Evolutionary conservation across 2,797 vertebrate species (phyloP).

Genomic region (Intellagama lesueurii): DNA sequence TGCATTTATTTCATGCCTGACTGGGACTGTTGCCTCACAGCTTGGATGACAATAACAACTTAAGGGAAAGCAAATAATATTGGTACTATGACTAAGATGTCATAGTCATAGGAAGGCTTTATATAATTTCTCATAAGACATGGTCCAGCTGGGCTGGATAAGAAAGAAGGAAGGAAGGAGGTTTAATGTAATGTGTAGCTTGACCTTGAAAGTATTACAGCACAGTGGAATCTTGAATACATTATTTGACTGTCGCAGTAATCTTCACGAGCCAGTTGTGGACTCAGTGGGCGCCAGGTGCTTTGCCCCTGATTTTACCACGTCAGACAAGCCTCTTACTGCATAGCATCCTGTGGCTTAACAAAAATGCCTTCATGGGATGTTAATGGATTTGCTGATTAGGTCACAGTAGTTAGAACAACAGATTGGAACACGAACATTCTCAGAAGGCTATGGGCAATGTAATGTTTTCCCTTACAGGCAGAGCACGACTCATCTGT

Average conservation of each 20-base stretch:
- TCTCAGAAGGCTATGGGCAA: slow-evolving; percentile 45
- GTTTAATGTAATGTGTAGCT: background rate
- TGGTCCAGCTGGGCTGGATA: background rate
- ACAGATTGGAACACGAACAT: slow-evolving; percentile 27
- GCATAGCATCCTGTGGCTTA: slow-evolving; percentile 16
- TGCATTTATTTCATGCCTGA: too few relatives aligned
- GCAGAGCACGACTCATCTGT: slow-evolving; percentile 34
- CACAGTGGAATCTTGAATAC: background rate
- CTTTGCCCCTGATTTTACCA: slow-evolving; percentile 12
- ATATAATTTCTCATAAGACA: background rate
- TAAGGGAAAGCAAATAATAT: background rate
- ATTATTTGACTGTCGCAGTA: background rate
- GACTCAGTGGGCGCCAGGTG: background rate
- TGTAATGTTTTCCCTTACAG: slow-evolving; percentile 47
- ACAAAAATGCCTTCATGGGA: slow-evolving; percentile 38
- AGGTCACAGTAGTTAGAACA: slow-evolving; percentile 35
- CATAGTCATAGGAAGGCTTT: background rate
- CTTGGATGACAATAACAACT: background rate
- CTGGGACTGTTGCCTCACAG: too few relatives aligned
- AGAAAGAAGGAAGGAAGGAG: background rate
- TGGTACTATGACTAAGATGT: too few relatives aligned
- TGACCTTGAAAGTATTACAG: background rate
- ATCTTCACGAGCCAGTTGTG: background rate
- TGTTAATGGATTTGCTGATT: slow-evolving; percentile 34
- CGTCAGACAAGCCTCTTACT: background rate